A percentile compares a stretch with the other conserved stretches of the same genome.
These are phyloP conservation scores for Tridacna gigas DNA, from an alignment of 2,888 invertebrate species.

Conservation along the genomic window DNA sequence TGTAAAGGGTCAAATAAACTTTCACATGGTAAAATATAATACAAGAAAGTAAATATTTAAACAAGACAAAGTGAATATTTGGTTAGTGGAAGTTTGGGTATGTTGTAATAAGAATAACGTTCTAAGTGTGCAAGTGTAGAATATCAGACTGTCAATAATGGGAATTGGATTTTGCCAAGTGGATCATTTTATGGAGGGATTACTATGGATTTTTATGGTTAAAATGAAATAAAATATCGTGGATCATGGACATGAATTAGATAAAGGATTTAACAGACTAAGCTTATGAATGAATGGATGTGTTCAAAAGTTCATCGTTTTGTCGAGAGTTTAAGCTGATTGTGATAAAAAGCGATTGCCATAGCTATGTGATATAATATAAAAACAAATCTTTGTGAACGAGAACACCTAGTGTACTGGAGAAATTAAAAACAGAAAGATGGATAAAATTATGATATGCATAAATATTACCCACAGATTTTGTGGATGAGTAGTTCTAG, in stretches of 20 bases:
- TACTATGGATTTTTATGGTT: conserved; percentile 12
- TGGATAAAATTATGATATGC: no score
- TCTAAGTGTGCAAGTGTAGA: conserved; percentile 24
- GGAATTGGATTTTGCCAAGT: conserved; percentile 13
- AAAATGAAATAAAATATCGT: conserved; percentile 1
- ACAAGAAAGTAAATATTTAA: conserved; percentile 50
- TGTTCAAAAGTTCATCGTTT: neutral
- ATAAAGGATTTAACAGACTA: conserved; percentile 7
- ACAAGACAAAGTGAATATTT: conserved; percentile 42
- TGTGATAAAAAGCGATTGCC: no score
- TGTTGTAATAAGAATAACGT: conserved; percentile 42
- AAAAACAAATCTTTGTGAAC: no score
- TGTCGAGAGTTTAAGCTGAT: no score
- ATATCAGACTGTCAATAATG: conserved; percentile 27
- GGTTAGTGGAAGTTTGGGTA: conserved; percentile 33
- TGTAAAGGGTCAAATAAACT: conserved; percentile 5
- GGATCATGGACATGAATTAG: neutral
- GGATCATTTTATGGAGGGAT: conserved; percentile 23
- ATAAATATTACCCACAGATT: neutral
- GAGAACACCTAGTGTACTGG: no score
- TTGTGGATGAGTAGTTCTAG: neutral
- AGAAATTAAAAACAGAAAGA: no score
- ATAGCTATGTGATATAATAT: no score
- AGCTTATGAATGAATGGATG: conserved; percentile 8
- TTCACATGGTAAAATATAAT: conserved; percentile 21